A percentile compares a stretch with the other conserved stretches of the same genome.
Evolutionary conservation across 2,113 vertebrate genomes (phyloP).

Genomic region (Nesoenas mayeri): DNA sequence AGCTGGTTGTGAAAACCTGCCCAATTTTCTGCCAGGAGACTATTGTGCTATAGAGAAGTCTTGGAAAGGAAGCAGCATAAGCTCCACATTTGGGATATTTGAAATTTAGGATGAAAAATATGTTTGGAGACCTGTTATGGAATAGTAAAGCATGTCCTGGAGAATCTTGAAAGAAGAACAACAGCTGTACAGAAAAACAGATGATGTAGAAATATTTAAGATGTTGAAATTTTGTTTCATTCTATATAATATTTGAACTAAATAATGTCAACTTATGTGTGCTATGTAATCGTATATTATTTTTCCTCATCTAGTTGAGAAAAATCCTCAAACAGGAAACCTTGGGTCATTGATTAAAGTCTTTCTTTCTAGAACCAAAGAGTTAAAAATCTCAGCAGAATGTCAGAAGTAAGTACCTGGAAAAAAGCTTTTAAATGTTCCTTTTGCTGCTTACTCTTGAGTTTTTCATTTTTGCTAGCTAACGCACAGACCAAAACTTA

Average conservation of each 20-base stretch:
- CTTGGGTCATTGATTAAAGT: slow-evolving; percentile 89
- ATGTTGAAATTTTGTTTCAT: neutral
- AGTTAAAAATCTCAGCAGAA: slow-evolving; percentile 97
- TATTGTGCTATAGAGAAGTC: neutral
- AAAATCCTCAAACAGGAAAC: slow-evolving; percentile 96
- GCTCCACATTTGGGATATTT: neutral
- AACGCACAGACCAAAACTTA: neutral
- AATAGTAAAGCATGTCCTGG: neutral
- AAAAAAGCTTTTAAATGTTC: neutral
- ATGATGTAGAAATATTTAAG: neutral
- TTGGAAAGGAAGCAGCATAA: neutral
- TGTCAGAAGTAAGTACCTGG: slow-evolving; percentile 98
- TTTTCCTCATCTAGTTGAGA: slow-evolving; percentile 84
- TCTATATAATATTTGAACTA: neutral
- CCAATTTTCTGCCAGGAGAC: neutral
- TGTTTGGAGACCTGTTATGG: neutral
- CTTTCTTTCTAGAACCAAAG: slow-evolving; percentile 97
- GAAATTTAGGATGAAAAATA: too few relatives aligned
- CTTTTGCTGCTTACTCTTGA: neutral
- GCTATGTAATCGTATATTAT: neutral
- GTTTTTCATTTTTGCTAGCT: neutral
- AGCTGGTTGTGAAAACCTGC: neutral
- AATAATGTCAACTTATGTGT: neutral
- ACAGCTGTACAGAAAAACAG: accelerated
- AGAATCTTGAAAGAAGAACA: neutral